Percentiles rank a stretch among this genome's conserved stretches.
phyloP scores from a whole-genome alignment of 2,888 invertebrate species.

The Odontomyia ornata region DNA sequence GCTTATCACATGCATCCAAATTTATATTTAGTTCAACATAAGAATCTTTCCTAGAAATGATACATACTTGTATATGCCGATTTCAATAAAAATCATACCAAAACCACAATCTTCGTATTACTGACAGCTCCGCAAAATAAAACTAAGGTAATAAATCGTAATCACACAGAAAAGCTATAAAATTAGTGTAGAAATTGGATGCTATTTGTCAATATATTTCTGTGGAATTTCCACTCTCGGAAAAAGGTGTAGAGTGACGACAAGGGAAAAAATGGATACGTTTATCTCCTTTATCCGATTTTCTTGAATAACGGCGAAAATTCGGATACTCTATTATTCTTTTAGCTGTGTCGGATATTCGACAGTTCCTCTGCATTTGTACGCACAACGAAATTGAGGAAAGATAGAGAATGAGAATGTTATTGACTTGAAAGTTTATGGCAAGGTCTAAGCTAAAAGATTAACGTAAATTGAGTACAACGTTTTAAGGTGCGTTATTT shows the following conservation, averaged over 20 bases:
- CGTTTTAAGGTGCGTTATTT: too few relatives aligned
- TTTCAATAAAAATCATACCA: too few relatives aligned
- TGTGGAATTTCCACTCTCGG: slow-evolving; percentile 46
- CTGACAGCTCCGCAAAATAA: not conserved
- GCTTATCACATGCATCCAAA: too few relatives aligned
- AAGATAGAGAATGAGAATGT: not conserved
- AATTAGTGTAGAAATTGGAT: slow-evolving; percentile 47
- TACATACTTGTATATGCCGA: too few relatives aligned
- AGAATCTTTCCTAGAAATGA: too few relatives aligned
- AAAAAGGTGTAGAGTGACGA: slow-evolving; percentile 49
- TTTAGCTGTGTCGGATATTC: not conserved
- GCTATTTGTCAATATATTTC: slow-evolving; percentile 49
- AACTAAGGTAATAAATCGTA: slow-evolving; percentile 47
- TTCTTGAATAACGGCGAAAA: slow-evolving; percentile 48
- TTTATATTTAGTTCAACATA: too few relatives aligned
- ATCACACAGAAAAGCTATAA: slow-evolving; percentile 49
- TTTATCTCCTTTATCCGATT: slow-evolving; percentile 50
- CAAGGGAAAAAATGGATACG: slow-evolving; percentile 50
- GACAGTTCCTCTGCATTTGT: not conserved
- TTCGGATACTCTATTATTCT: slow-evolving; percentile 46
- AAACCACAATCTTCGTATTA: too few relatives aligned
- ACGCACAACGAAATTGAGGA: not conserved
- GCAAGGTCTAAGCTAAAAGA: not conserved
- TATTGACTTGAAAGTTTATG: not conserved
- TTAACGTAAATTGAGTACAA: not conserved